phyloP scores from a whole-genome alignment of 2,113 vertebrate species.

The Pavo muticus region DNA sequence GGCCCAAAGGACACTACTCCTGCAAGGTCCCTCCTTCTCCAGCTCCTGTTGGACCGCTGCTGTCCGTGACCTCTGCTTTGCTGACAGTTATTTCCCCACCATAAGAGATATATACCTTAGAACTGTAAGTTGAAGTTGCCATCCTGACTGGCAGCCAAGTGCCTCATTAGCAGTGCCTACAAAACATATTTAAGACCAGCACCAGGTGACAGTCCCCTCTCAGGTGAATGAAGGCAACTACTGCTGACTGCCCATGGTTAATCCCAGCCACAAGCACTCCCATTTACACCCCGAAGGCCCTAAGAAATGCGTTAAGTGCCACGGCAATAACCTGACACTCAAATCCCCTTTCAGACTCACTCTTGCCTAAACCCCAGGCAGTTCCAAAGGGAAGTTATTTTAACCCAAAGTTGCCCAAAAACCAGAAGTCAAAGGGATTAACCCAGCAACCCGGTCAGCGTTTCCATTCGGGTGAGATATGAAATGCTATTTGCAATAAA shows the following conservation, averaged over 20 bases:
- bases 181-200: neutral
- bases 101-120: neutral
- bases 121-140: no score
- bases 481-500: slow-evolving; percentile 74
- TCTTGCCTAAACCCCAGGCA: slow-evolving; percentile 12
- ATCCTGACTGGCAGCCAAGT: neutral
- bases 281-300: neutral
- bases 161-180: neutral
- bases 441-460: neutral
- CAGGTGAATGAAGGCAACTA: neutral
- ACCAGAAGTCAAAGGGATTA: slow-evolving; percentile 9
- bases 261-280: neutral
- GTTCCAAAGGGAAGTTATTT: slow-evolving; percentile 26
- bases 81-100: neutral
- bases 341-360: neutral
- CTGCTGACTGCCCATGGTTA: no score
- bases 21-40: neutral
- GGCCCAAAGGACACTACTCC: neutral
- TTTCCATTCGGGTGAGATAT: slow-evolving; percentile 41
- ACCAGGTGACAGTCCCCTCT: neutral
- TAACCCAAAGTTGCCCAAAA: slow-evolving; percentile 36
- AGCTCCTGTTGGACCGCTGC: neutral
- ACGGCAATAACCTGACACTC: neutral
- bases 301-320: neutral
- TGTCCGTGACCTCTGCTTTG: rapidly evolving